Evolutionary conservation across 1,140 invertebrate species (phyloP).

Genomic region (Drosophila neocordata): DNA sequence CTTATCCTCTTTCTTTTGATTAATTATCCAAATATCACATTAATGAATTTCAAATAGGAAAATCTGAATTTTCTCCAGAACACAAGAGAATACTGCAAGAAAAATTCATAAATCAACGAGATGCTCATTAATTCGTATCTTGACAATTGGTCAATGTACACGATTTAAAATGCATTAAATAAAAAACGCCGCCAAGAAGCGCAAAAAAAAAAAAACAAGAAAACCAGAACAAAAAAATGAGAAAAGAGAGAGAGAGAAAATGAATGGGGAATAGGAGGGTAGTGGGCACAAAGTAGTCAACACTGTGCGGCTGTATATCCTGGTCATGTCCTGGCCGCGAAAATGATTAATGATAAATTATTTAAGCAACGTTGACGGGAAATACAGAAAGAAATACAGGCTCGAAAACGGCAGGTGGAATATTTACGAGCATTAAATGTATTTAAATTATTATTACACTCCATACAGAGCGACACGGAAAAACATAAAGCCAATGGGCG

Average conservation of each 20-base stretch:
- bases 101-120: constrained; percentile 50
- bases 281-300: constrained; percentile 4
- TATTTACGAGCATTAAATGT: constrained; percentile 61
- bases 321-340: constrained; percentile 47
- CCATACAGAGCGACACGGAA: background rate
- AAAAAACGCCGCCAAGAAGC: constrained; percentile 19
- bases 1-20: constrained; percentile 31
- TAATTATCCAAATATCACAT: constrained; percentile 33
- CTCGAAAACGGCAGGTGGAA: constrained; percentile 37
- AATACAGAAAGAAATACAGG: constrained; percentile 23
- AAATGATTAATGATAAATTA: constrained; percentile 66
- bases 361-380: constrained; percentile 57
- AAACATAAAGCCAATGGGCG: background rate
- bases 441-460: constrained; percentile 57
- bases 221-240: background rate
- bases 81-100: constrained; percentile 19
- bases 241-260: background rate
- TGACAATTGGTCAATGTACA: constrained; percentile 60
- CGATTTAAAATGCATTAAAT: constrained; percentile 62
- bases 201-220: constrained; percentile 7
- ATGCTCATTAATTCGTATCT: constrained; percentile 54
- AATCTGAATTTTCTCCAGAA: constrained; percentile 24
- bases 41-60: constrained; percentile 41
- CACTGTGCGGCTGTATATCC: constrained; percentile 28
- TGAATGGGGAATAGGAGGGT: background rate